Evolutionary conservation across 2,113 vertebrate species (phyloP).

Genomic region (Prunella fulvescens): DNA sequence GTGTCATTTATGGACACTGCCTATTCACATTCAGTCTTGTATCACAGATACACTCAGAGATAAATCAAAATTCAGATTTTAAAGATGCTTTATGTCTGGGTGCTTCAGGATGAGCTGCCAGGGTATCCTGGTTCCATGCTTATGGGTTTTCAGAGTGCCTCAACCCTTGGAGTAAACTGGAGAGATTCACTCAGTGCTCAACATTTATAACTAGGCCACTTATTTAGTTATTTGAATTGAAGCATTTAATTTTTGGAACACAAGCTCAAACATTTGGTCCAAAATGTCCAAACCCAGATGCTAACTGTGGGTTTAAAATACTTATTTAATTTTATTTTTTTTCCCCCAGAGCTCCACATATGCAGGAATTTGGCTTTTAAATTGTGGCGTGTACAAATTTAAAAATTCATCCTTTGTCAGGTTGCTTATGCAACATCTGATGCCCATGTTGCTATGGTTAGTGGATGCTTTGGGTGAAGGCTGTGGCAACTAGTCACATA

Average conservation of each 20-base stretch:
- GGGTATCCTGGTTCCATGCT: neutral
- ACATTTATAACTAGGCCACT: neutral
- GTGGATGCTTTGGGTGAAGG: slow-evolving; percentile 50
- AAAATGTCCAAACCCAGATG: neutral
- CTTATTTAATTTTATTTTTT: neutral
- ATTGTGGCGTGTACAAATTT: slow-evolving; percentile 43
- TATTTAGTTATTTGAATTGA: neutral
- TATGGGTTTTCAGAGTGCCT: neutral
- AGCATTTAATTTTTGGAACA: neutral
- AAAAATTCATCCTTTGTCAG: slow-evolving; percentile 25
- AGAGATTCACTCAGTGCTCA: neutral
- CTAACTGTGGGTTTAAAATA: neutral
- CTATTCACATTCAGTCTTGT: neutral
- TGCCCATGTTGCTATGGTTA: slow-evolving; percentile 73
- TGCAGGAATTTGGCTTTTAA: slow-evolving; percentile 62
- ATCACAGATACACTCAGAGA: neutral
- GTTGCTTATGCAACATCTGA: slow-evolving; percentile 59
- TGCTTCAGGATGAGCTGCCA: neutral
- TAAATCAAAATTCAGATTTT: neutral
- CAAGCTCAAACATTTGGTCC: neutral
- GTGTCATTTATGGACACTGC: fast-evolving
- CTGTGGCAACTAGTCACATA: slow-evolving; percentile 70
- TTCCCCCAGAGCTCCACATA: neutral
- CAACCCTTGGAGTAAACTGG: neutral
- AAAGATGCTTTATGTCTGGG: fast-evolving